Percentiles rank a stretch among this genome's conserved stretches.
Conservation (phyloP, 2,888 invertebrate species). For the Drosophila suboccidentalis region DNA sequence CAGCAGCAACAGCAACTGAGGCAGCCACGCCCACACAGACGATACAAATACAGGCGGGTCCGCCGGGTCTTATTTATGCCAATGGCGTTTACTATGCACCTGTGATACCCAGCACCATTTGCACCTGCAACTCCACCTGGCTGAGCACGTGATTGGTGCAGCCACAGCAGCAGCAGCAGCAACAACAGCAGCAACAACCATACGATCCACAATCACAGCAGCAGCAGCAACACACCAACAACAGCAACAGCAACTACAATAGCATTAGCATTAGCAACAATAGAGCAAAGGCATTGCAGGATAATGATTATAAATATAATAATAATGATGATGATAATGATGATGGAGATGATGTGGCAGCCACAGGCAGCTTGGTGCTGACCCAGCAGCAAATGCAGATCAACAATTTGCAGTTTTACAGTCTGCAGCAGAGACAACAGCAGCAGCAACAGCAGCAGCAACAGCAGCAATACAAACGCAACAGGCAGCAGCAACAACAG, state of each 20-base stretch:
- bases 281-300: conserved; percentile 8
- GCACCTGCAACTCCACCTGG: conserved; percentile 88
- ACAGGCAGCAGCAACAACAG: neutral
- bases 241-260: conserved; percentile 51
- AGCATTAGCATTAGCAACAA: conserved; percentile 46
- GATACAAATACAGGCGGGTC: conserved; percentile 86
- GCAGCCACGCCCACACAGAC: conserved; percentile 83
- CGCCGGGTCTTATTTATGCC: conserved; percentile 87
- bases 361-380: conserved; percentile 66
- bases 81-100: conserved; percentile 90
- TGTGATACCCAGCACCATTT: conserved; percentile 89
- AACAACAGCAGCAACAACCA: conserved; percentile 58
- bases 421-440: conserved; percentile 23
- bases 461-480: conserved; percentile 14
- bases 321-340: neutral
- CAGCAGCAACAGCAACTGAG: conserved; percentile 76
- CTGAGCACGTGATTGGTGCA: conserved; percentile 88
- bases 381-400: conserved; percentile 78
- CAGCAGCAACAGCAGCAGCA: neutral
- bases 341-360: conserved; percentile 21
- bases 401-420: conserved; percentile 63
- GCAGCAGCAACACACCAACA: conserved; percentile 1
- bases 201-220: conserved; percentile 44
- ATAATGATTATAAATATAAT: conserved; percentile 9
- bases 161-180: conserved; percentile 64